Base-by-base conservation (phyloP, 2,888 invertebrate species). In the Phaedon cochleariae region DNA sequence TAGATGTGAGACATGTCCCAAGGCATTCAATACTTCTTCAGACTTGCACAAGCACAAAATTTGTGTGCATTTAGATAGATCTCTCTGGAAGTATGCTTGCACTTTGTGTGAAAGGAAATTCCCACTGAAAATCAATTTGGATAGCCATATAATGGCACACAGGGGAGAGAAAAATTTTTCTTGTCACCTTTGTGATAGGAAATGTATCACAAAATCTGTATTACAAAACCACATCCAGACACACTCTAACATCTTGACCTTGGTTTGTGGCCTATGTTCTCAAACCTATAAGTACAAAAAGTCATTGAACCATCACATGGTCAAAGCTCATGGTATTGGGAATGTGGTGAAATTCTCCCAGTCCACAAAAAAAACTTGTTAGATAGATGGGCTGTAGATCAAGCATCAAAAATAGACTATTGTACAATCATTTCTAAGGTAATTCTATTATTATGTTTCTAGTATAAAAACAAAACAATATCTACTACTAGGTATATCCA, bases 201-300 rank as follows among this genome's bases (percentile, higher is more conserved):
- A 74, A 51, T 81, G 79, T 59, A 80, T 81, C 18, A 80, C 77
- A 59, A 73, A 72, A 22, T 80, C 79, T 20, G 79, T 78, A 4
- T 69, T 81, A 29, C 73, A 70, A 26, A 65, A 80, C 7, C 81
- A 81, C 60, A 76, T 81, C 29, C 77, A 76, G 21, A 79, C 80
- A 15, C 81, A 81, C 70, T 75, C 79, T 1, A 76, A 78, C 37
- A 72, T 76, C 9, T 71, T 77, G 31, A 68, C 76, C 3, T 81
- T 75, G 63, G 77, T 74, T 49, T 88, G 88, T 73, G 79, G 84
- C 31, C 83, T 86, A 66, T 88, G 88, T 72, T 80, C 82, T 48
- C 82, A 83, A 58, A 86, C 86, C 70, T 88, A 87, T 74, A 85
- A 84, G 70, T 86, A 86, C 0, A 76, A 85, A 70, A 85, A 85